These are phyloP conservation scores for Agelastica alni DNA, from an alignment of 2,888 invertebrate genomes.

Conservation along the genomic window DNA sequence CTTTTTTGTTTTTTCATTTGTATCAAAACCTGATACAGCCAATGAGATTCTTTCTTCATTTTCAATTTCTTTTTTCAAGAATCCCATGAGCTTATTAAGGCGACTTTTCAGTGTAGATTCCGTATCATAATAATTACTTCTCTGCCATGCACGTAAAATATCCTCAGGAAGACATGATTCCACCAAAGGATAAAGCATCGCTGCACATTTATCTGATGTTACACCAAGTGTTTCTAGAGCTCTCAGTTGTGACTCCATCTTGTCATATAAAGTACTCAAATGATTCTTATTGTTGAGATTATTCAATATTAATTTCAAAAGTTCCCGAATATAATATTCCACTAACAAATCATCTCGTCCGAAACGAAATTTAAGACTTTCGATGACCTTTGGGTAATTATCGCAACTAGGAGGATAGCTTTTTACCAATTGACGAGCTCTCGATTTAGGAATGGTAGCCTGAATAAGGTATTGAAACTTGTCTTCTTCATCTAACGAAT, in stretches of 20 bases:
- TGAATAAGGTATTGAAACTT: too few species aligned
- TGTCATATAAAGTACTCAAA: conserved; percentile 37
- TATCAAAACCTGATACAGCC: neutral
- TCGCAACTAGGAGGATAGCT: too few species aligned
- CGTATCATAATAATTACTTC: neutral
- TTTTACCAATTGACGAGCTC: conserved; percentile 20
- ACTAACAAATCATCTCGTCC: conserved; percentile 41
- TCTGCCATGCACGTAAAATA: conserved; percentile 39
- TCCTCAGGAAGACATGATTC: conserved; percentile 44
- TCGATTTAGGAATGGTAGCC: conserved; percentile 24
- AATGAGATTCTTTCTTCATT: neutral
- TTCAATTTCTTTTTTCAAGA: neutral
- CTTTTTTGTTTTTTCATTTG: too few species aligned
- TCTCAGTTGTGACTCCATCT: conserved; percentile 42
- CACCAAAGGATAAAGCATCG: conserved; percentile 44
- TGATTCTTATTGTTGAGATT: conserved; percentile 29
- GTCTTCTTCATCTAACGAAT: too few species aligned
- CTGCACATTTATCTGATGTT: conserved; percentile 41
- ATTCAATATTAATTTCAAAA: conserved; percentile 41
- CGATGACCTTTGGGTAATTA: conserved; percentile 35
- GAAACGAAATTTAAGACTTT: conserved; percentile 38
- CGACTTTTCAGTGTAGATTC: neutral
- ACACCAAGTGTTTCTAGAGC: conserved; percentile 41
- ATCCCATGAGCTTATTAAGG: neutral
- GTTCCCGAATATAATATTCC: conserved; percentile 44